Conservation (phyloP, 2,888 invertebrate genomes). For the Caenorhabditis becei region DNA sequence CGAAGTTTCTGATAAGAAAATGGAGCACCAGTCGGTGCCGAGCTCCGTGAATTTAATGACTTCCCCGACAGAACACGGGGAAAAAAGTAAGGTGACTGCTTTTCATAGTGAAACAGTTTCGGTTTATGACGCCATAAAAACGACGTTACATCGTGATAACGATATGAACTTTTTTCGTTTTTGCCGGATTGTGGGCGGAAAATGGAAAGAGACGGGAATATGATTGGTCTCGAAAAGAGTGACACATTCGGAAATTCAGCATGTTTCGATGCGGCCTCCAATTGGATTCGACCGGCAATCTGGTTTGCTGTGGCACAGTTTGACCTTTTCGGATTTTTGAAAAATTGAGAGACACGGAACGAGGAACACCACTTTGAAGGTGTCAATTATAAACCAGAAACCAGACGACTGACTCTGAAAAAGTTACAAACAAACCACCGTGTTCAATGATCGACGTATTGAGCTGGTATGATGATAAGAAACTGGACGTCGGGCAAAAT, state of each 20-base stretch:
- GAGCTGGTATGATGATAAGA: conserved; percentile 22
- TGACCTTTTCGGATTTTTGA: neutral
- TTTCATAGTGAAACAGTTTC: neutral
- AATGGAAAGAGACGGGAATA: neutral
- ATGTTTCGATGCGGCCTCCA: neutral
- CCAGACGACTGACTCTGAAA: neutral
- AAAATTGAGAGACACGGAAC: neutral
- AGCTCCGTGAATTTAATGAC: too few relatives aligned
- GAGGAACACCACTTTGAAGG: too few relatives aligned
- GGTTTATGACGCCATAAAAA: conserved; percentile 11
- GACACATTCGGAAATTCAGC: neutral
- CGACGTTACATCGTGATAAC: neutral
- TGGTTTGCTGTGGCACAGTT: neutral
- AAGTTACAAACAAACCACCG: too few relatives aligned
- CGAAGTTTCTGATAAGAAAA: neutral
- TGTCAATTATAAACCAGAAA: neutral
- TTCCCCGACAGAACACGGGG: too few relatives aligned
- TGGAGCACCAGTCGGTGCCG: neutral
- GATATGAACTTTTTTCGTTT: neutral
- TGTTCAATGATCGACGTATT: neutral
- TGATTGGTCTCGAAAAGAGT: neutral
- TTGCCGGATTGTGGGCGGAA: too few relatives aligned
- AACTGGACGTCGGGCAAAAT: neutral
- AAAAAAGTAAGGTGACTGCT: neutral
- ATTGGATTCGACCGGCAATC: neutral